phyloP scores from a whole-genome alignment of 1,140 invertebrate genomes.

The Drosophila cardini region DNA sequence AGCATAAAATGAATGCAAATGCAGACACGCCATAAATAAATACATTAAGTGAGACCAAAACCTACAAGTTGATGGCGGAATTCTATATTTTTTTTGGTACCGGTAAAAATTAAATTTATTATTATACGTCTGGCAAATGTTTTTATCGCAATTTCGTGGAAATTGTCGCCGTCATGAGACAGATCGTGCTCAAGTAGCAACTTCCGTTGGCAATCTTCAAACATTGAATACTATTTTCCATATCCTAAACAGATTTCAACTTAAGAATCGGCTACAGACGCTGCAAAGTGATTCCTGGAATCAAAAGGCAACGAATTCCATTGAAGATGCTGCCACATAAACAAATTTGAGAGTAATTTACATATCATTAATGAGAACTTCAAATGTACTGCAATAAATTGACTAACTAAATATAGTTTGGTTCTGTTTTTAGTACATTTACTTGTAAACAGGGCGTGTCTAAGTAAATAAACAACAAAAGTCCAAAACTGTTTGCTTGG shows the following conservation, averaged over 20 bases:
- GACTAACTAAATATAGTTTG: slow-evolving; percentile 2
- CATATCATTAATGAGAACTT: background rate
- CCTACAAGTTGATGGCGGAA: slow-evolving; percentile 14
- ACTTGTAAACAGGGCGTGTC: background rate
- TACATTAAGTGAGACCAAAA: slow-evolving; percentile 14
- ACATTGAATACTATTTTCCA: slow-evolving; percentile 25
- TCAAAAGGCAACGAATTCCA: slow-evolving; percentile 1
- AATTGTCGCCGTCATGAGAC: slow-evolving; percentile 39
- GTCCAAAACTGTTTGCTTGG: slow-evolving; percentile 9
- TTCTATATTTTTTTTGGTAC: slow-evolving; percentile 27
- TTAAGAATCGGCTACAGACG: background rate
- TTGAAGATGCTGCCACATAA: background rate
- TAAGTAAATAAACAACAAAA: slow-evolving; percentile 16
- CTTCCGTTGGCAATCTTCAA: slow-evolving; percentile 25
- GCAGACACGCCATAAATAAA: slow-evolving; percentile 22
- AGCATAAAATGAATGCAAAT: slow-evolving; percentile 39
- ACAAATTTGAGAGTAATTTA: slow-evolving; percentile 6
- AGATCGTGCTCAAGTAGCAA: slow-evolving; percentile 54
- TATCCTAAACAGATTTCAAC: background rate
- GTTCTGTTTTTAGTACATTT: background rate
- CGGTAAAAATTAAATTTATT: slow-evolving; percentile 64
- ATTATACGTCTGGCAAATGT: slow-evolving; percentile 34
- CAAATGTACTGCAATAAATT: background rate
- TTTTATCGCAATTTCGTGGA: slow-evolving; percentile 61
- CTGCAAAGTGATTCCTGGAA: slow-evolving; percentile 36